Evolutionary conservation across 2,888 invertebrate species (phyloP).

Genomic region (Cephus rjabovi): DNA sequence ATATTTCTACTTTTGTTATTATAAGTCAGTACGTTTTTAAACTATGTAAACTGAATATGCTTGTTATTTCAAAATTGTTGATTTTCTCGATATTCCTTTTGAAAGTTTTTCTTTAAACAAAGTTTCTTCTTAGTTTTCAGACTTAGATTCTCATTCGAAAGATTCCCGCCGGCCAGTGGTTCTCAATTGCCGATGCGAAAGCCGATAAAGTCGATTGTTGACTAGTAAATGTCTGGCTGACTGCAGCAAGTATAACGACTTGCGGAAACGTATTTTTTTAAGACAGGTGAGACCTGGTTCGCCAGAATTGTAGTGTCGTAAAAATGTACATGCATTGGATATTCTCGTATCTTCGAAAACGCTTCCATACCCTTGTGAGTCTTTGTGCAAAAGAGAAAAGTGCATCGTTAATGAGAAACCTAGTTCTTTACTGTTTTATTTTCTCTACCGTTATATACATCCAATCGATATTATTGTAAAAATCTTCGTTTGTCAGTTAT

Average conservation of each 20-base stretch:
- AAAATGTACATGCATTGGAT: background rate
- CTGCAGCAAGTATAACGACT: background rate
- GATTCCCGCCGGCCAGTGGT: conserved; percentile 38
- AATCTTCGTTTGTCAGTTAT: background rate
- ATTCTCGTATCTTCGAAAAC: background rate
- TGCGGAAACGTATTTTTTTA: background rate
- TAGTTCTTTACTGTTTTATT: background rate
- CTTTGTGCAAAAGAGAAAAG: background rate
- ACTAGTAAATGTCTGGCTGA: background rate
- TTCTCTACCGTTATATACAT: background rate
- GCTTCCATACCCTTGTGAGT: background rate
- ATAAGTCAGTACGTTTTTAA: background rate
- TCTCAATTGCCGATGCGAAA: conserved; percentile 27
- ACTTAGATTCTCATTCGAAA: background rate
- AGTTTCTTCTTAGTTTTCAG: background rate
- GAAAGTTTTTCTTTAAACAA: background rate
- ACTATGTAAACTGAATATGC: background rate
- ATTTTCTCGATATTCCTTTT: background rate
- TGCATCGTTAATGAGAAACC: background rate
- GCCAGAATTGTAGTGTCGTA: background rate
- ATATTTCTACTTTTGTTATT: background rate
- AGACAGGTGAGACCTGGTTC: background rate
- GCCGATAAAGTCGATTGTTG: conserved; percentile 10
- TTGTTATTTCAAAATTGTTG: background rate
- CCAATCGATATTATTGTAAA: background rate